These are phyloP conservation scores for Ectemnius lituratus DNA, from an alignment of 2,888 invertebrate genomes.

Conservation along the genomic window DNA sequence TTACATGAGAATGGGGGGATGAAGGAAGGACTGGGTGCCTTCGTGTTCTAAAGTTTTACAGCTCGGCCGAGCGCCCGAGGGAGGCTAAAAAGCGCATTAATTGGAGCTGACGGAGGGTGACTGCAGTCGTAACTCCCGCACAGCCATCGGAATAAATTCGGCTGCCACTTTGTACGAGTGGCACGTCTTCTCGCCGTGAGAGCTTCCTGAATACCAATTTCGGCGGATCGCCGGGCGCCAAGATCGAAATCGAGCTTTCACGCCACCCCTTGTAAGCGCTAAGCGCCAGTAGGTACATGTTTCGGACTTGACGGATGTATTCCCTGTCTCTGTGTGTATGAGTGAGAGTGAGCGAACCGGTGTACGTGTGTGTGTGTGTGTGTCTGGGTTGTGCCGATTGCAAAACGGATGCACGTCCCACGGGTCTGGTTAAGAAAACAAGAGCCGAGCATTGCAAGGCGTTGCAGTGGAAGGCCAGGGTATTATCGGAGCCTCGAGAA, in stretches of 20 bases:
- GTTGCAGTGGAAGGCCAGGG: conserved; percentile 13
- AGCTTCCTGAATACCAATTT: conserved; percentile 44
- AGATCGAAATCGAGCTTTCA: conserved; percentile 10
- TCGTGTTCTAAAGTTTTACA: conserved; percentile 27
- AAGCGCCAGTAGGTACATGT: no score
- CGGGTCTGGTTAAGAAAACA: conserved; percentile 38
- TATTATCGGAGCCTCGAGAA: conserved; percentile 50
- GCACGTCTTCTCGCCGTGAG: conserved; percentile 40
- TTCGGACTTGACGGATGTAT: background rate
- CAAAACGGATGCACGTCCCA: conserved; percentile 41
- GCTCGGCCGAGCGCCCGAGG: conserved; percentile 22
- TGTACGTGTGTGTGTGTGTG: background rate
- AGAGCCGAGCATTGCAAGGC: conserved; percentile 2
- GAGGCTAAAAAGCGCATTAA: conserved; percentile 30
- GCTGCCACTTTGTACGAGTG: conserved; percentile 30
- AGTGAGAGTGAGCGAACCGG: no score
- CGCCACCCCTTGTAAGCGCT: background rate
- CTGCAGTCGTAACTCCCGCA: background rate
- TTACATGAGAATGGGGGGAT: conserved; percentile 57
- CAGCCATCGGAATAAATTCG: conserved; percentile 50
- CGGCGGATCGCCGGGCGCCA: conserved; percentile 14
- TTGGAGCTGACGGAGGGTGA: conserved; percentile 22
- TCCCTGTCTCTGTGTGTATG: background rate
- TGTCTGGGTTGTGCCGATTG: conserved; percentile 18
- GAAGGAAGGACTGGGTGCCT: conserved; percentile 41